phyloP scores from a whole-genome alignment of 2,797 vertebrate species.

The Sylvilagus floridanus region DNA sequence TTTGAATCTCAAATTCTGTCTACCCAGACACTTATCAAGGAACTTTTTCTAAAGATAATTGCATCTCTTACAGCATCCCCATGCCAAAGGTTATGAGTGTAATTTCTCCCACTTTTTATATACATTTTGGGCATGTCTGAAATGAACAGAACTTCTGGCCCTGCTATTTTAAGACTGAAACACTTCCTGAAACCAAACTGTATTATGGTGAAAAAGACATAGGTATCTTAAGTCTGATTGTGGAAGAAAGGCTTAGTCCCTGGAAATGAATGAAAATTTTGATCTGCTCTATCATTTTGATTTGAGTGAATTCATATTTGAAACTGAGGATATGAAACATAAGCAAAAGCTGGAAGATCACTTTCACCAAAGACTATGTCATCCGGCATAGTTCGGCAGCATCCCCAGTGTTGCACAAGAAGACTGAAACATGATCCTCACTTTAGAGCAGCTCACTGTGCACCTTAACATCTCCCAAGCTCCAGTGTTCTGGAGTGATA shows the following conservation, averaged over 20 bases:
- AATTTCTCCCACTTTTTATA: not conserved
- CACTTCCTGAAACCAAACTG: not conserved
- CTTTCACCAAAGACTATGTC: not conserved
- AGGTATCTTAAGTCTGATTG: not conserved
- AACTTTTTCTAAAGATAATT: constrained; percentile 18
- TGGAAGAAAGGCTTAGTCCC: not conserved
- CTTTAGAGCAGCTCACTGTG: fast-evolving
- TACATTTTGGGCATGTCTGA: not conserved
- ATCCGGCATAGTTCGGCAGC: not conserved
- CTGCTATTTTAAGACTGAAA: constrained; percentile 7
- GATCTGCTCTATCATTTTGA: not conserved
- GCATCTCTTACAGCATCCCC: not conserved
- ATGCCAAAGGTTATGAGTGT: not conserved
- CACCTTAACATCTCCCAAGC: not conserved
- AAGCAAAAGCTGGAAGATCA: not conserved
- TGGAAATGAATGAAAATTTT: not conserved
- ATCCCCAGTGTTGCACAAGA: not conserved
- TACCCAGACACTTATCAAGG: not conserved
- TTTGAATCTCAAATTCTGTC: not conserved
- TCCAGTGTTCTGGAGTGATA: not conserved
- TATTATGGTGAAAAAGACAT: not conserved
- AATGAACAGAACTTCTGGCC: not conserved
- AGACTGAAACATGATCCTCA: not conserved
- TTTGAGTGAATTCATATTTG: constrained; percentile 30
- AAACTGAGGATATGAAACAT: not conserved